phyloP scores from a whole-genome alignment of 2,888 invertebrate species.

The Dicyrtoma fusca region DNA sequence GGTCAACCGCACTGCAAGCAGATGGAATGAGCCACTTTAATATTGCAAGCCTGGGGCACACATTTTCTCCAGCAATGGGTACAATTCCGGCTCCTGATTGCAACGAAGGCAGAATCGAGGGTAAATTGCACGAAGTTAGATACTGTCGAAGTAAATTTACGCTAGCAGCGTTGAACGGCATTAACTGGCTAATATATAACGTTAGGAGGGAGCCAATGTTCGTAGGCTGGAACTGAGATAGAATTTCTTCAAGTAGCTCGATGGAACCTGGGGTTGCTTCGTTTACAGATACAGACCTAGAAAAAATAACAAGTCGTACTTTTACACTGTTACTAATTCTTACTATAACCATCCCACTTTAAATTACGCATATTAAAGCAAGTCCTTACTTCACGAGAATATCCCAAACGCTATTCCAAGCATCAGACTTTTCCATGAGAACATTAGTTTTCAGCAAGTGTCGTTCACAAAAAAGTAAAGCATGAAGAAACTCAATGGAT shows the following conservation, averaged over 20 bases:
- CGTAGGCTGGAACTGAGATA: conserved; percentile 45
- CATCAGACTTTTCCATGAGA: conserved; percentile 31
- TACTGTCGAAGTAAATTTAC: conserved; percentile 45
- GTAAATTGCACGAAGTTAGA: conserved; percentile 43
- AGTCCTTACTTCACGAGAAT: conserved; percentile 40
- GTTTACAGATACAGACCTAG: conserved; percentile 42
- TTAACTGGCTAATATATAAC: conserved; percentile 31
- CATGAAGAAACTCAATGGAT: conserved; percentile 43
- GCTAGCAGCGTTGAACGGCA: conserved; percentile 41
- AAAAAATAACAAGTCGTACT: too few relatives aligned
- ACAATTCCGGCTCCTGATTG: neutral
- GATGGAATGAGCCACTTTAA: conserved; percentile 30
- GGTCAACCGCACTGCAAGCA: neutral
- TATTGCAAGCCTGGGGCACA: conserved; percentile 21
- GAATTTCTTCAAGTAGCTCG: conserved; percentile 43
- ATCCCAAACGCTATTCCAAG: conserved; percentile 53
- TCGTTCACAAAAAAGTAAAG: conserved; percentile 48
- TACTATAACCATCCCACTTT: too few relatives aligned
- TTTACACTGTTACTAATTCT: too few relatives aligned
- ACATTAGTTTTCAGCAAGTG: conserved; percentile 34
- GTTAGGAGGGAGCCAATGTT: conserved; percentile 43
- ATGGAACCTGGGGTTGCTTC: conserved; percentile 40
- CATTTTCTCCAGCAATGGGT: neutral
- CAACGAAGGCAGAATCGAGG: conserved; percentile 29
- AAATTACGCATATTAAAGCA: too few relatives aligned